These are phyloP conservation scores for Drosophila pullipes DNA, from an alignment of 2,888 invertebrate species.

Conservation along the genomic window DNA sequence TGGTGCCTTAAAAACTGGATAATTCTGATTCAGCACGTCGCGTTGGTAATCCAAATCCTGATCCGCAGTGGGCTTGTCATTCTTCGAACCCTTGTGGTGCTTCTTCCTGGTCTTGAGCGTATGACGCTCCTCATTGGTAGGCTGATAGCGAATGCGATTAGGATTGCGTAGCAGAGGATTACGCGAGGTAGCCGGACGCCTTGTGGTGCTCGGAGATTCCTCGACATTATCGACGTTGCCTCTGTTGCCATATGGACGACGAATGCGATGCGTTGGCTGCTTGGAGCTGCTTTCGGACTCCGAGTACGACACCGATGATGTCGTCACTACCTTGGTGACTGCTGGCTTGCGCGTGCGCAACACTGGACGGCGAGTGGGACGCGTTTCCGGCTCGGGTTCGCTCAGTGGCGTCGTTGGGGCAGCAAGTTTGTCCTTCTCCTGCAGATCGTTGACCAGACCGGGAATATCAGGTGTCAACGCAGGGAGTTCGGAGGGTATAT, in stretches of 20 bases:
- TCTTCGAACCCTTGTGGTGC: slow-evolving; percentile 70
- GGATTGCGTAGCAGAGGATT: slow-evolving; percentile 84
- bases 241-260: slow-evolving; percentile 84
- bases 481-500: slow-evolving; percentile 87
- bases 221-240: slow-evolving; percentile 55
- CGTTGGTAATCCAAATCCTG: slow-evolving; percentile 88
- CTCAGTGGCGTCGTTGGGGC: slow-evolving; percentile 71
- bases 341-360: slow-evolving; percentile 86
- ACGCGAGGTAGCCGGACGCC: slow-evolving; percentile 73
- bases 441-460: slow-evolving; percentile 88
- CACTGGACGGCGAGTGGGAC: slow-evolving; percentile 86
- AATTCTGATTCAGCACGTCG: slow-evolving; percentile 88
- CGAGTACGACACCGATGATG: slow-evolving; percentile 83
- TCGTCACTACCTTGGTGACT: slow-evolving; percentile 81
- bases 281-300: slow-evolving; percentile 80
- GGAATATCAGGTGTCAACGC: slow-evolving; percentile 87
- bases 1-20: slow-evolving; percentile 87
- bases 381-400: slow-evolving; percentile 83
- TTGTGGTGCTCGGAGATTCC: slow-evolving; percentile 59
- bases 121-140: slow-evolving; percentile 84
- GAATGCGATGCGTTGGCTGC: slow-evolving; percentile 83
- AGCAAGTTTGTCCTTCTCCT: slow-evolving; percentile 85
- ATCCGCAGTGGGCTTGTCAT: slow-evolving; percentile 67
- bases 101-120: slow-evolving; percentile 81
- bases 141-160: slow-evolving; percentile 85